Percentiles rank a stretch among this genome's conserved stretches.
Conservation (phyloP, 2,797 vertebrate species). For the Enteromius unitaeniatus region DNA sequence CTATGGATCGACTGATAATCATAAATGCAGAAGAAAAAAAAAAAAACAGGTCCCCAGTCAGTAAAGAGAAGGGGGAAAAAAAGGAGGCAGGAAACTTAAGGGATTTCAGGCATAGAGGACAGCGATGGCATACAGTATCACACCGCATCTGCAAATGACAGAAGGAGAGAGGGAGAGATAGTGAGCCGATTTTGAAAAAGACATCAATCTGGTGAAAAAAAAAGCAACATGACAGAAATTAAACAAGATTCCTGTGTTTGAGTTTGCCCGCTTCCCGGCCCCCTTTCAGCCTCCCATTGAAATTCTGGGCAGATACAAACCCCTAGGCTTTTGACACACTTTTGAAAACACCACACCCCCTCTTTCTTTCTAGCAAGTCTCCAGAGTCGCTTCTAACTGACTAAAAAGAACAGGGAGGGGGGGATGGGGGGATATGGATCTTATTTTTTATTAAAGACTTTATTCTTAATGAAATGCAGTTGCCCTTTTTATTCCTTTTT, state of each 20-base stretch:
- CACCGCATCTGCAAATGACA: constrained; percentile 14
- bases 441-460: constrained; percentile 70
- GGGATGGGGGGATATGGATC: constrained; percentile 50
- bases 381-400: constrained; percentile 81
- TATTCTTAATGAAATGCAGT: constrained; percentile 67
- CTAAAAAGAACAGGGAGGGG: constrained; percentile 71
- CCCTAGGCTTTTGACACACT: constrained; percentile 91
- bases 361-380: constrained; percentile 82
- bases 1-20: constrained; percentile 34
- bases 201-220: constrained; percentile 82
- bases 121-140: constrained; percentile 9
- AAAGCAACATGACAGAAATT: constrained; percentile 87
- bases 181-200: constrained; percentile 82
- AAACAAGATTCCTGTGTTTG: constrained; percentile 86
- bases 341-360: constrained; percentile 87
- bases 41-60: constrained; percentile 25
- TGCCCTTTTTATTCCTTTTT: constrained; percentile 48
- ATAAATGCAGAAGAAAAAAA: constrained; percentile 51
- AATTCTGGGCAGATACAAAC: constrained; percentile 90
- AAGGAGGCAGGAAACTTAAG: constrained; percentile 34
- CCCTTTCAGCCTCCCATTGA: constrained; percentile 85
- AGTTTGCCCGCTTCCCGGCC: constrained; percentile 84
- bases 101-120: constrained; percentile 52
- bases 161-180: constrained; percentile 66
- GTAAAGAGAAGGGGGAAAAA: background rate